Evolutionary conservation across 2,888 invertebrate species (phyloP).

Genomic region (Orthosia cruda): DNA sequence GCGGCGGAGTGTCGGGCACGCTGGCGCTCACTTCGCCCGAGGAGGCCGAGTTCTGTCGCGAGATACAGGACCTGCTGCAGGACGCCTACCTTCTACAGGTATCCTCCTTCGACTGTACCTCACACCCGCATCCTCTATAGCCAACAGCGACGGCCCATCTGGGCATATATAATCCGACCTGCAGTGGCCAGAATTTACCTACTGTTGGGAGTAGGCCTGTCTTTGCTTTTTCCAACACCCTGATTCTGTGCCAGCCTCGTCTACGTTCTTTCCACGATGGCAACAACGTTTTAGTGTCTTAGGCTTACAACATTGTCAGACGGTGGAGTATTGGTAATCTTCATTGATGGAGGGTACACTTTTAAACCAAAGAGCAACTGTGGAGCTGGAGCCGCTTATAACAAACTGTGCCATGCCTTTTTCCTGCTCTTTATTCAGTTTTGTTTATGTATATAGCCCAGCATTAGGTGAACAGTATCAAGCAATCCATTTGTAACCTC

Average conservation of each 20-base stretch:
- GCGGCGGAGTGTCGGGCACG: conserved; percentile 90
- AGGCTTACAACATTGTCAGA: not conserved
- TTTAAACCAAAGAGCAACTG: not conserved
- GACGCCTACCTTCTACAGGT: conserved; percentile 95
- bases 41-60: conserved; percentile 96
- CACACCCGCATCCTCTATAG: not conserved
- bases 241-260: not conserved
- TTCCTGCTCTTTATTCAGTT: not conserved
- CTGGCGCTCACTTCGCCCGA: conserved; percentile 95
- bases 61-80: conserved; percentile 96
- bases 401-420: not conserved
- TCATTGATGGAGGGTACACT: not conserved
- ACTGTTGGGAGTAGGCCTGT: not conserved
- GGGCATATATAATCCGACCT: too few relatives aligned
- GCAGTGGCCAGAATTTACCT: not conserved
- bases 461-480: not conserved
- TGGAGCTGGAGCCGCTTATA: not conserved
- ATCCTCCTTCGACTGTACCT: not conserved
- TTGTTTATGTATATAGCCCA: not conserved
- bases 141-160: not conserved
- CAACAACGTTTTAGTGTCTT: not conserved
- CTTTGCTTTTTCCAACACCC: not conserved
- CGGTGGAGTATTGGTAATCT: too few relatives aligned
- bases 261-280: not conserved
- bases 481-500: not conserved